phyloP scores from a whole-genome alignment of 2,797 vertebrate genomes.

The Ctenosaura bakeri region DNA sequence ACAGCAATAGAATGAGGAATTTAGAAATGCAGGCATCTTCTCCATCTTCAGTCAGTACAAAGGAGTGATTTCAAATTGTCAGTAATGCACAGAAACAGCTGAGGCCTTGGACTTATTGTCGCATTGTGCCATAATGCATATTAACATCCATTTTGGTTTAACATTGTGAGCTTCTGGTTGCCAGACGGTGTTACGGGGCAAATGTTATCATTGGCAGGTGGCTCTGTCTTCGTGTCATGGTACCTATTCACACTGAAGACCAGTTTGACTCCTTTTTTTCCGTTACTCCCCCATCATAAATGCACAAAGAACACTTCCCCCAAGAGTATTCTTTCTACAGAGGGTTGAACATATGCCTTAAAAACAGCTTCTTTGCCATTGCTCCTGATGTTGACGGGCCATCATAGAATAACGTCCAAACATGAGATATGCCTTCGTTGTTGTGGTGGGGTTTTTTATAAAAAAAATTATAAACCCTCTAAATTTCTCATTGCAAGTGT shows the following conservation, averaged over 20 bases:
- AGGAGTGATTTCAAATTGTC: constrained; percentile 31
- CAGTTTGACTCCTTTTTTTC: constrained; percentile 64
- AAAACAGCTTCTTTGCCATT: constrained; percentile 67
- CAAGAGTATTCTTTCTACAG: constrained; percentile 48
- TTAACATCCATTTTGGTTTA: constrained; percentile 53
- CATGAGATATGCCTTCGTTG: constrained; percentile 46
- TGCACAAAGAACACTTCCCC: constrained; percentile 70
- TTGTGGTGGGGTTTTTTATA: constrained; percentile 39
- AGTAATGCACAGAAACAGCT: constrained; percentile 1
- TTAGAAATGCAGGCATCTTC: neutral
- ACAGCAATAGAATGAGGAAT: neutral
- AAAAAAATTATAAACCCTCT: constrained; percentile 40
- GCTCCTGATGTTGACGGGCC: constrained; percentile 62
- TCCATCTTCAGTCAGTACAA: neutral
- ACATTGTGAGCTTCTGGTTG: constrained; percentile 73
- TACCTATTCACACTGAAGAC: constrained; percentile 77
- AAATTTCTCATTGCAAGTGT: constrained; percentile 80
- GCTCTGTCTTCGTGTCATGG: constrained; percentile 71
- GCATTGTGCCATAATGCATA: neutral
- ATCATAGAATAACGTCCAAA: constrained; percentile 72
- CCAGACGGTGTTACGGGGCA: constrained; percentile 72
- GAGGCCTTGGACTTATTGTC: constrained; percentile 54
- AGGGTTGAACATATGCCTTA: constrained; percentile 48
- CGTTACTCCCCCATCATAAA: constrained; percentile 61
- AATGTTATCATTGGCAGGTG: constrained; percentile 66